Percentiles rank a stretch among this genome's conserved stretches.
Conservation (phyloP, 2,797 vertebrate genomes). For the Antrozous pallidus region DNA sequence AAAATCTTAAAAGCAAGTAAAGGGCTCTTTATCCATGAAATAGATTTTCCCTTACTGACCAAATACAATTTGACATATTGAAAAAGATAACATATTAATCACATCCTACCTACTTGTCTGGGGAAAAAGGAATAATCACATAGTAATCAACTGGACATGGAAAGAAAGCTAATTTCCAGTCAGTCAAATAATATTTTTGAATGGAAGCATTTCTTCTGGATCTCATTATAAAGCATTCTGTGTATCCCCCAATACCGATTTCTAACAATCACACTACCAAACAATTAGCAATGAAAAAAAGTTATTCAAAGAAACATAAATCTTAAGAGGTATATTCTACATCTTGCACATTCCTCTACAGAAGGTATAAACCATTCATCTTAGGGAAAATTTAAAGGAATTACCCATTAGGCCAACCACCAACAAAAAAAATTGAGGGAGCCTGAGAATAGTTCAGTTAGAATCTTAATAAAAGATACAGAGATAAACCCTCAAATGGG, state of each 20-base stretch:
- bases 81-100: neutral
- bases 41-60: neutral
- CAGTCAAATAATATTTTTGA: constrained; percentile 15
- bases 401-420: neutral
- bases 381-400: constrained; percentile 17
- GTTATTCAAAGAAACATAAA: neutral
- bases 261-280: constrained; percentile 17
- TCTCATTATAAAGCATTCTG: constrained; percentile 18
- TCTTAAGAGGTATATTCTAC: neutral
- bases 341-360: neutral
- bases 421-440: neutral
- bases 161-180: neutral
- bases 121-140: neutral
- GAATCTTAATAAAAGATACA: constrained; percentile 5
- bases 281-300: constrained; percentile 35
- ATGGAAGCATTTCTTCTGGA: constrained; percentile 30
- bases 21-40: neutral
- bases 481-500: neutral
- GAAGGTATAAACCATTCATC: neutral
- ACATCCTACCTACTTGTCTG: neutral
- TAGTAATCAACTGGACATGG: neutral
- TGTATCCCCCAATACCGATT: neutral
- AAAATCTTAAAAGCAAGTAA: constrained; percentile 29
- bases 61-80: constrained; percentile 23
- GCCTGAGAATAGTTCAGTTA: neutral